Evolutionary conservation across 2,888 invertebrate species (phyloP), one percentile per base, ranked within the genome.

Genomic region (Lissonota sp.): DNA sequence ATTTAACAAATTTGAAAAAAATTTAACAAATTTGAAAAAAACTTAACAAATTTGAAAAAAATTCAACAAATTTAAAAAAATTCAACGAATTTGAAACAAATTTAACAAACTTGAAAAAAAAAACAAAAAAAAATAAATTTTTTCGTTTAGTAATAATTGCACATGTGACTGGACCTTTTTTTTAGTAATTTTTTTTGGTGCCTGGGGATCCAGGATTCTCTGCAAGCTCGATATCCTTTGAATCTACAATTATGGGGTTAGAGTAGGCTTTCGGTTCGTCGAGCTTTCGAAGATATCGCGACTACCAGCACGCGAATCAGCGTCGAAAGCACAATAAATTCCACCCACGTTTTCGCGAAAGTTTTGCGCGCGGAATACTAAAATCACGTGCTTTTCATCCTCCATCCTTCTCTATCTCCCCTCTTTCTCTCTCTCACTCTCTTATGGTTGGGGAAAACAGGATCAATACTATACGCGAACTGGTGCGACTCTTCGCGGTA

Each of bases 161-260:
- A 16, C 4, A 55, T 6, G 3, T 26, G 26, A 26, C 26, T 26
- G 26, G 26, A 26, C 1, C 26, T 26, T 26, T 26, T 26, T 26
- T 26, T 26, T 26, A 2, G 26, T 26, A 26, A 26, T 26, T 26
- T 26, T 26, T 26, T 26, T 26, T 70, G 70, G 84, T 85, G 87
- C 86, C 86, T 70, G 78, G 86, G 84, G 85, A 85, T 85, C 82
- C 73, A 64, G 72, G 79, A 70, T 16, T 60, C 74, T 72, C 74
- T 63, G 73, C 26, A 26, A 26, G 26, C 67, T 71, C 55, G 90
- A 92, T 91, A 91, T 92, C 92, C 92, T 91, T 92, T 92, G 92
- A 92, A 92, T 92, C 90, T 92, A 92, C 92, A 92, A 92, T 92
- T 91, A 92, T 89, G 87, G 88, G 87, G 86, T 85, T 86, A 86